Conservation (phyloP, 2,113 vertebrate genomes). For the Tragulus kanchil region DNA sequence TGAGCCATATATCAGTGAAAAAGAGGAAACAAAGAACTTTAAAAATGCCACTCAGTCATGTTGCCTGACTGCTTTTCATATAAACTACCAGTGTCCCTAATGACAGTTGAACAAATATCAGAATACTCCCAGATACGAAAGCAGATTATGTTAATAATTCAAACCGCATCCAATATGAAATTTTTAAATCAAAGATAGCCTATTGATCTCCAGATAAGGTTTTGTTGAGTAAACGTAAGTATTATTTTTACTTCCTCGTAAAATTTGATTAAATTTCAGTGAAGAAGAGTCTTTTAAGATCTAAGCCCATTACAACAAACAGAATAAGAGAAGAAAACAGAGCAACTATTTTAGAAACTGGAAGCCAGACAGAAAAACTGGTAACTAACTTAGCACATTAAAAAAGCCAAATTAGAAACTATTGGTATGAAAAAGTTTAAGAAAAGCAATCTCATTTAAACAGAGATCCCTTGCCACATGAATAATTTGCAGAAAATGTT, state of each 20-base stretch:
- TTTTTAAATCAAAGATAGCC: conserved; percentile 8
- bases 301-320: neutral
- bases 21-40: neutral
- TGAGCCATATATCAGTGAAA: neutral
- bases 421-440: neutral
- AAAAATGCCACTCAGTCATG: neutral
- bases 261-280: conserved; percentile 10
- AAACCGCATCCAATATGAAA: neutral
- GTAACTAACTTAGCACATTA: neutral
- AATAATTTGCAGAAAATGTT: neutral
- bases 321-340: neutral
- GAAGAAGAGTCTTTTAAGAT: neutral
- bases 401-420: neutral
- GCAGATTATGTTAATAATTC: neutral
- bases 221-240: neutral
- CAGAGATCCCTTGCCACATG: neutral
- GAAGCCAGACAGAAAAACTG: neutral
- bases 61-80: neutral
- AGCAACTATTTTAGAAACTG: neutral
- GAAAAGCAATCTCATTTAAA: neutral
- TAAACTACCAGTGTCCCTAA: neutral
- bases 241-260: neutral
- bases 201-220: neutral
- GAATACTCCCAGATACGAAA: neutral
- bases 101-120: neutral